phyloP scores from a whole-genome alignment of 2,797 vertebrate species.

The Buphagus erythrorhynchus region DNA sequence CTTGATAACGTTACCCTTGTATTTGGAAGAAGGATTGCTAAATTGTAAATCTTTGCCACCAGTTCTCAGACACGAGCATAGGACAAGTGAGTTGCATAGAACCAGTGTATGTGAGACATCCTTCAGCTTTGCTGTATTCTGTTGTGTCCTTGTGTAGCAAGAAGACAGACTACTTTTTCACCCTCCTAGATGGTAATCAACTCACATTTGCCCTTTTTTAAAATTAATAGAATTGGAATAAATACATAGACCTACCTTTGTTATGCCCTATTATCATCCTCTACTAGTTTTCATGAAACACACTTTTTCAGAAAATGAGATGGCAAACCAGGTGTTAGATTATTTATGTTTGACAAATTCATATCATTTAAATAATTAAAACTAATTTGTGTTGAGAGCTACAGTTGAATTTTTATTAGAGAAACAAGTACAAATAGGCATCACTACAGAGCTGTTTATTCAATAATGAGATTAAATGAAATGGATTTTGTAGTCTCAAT shows the following conservation, averaged over 20 bases:
- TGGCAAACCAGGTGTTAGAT: constrained; percentile 78
- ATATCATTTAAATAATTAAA: constrained; percentile 83
- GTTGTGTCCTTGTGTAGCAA: neutral
- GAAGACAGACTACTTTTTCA: neutral
- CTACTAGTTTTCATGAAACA: constrained; percentile 74
- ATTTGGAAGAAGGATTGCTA: neutral
- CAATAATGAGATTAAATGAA: constrained; percentile 78
- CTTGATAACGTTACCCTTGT: neutral
- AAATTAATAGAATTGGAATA: constrained; percentile 1
- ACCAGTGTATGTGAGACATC: neutral
- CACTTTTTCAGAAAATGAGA: constrained; percentile 70
- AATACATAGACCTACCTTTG: constrained; percentile 73
- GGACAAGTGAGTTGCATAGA: neutral
- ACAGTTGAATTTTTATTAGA: constrained; percentile 82
- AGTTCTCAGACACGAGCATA: neutral
- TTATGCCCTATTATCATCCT: constrained; percentile 69
- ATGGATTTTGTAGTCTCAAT: constrained; percentile 74
- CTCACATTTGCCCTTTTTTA: neutral
- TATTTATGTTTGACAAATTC: constrained; percentile 75
- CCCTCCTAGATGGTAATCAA: neutral
- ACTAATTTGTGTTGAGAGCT: constrained; percentile 82
- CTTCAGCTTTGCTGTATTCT: neutral
- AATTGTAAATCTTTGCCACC: neutral
- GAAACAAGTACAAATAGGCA: constrained; percentile 82
- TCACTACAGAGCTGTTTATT: constrained; percentile 79